Conservation (phyloP, 2,888 invertebrate species). For the Eucriotettix oculatus region DNA sequence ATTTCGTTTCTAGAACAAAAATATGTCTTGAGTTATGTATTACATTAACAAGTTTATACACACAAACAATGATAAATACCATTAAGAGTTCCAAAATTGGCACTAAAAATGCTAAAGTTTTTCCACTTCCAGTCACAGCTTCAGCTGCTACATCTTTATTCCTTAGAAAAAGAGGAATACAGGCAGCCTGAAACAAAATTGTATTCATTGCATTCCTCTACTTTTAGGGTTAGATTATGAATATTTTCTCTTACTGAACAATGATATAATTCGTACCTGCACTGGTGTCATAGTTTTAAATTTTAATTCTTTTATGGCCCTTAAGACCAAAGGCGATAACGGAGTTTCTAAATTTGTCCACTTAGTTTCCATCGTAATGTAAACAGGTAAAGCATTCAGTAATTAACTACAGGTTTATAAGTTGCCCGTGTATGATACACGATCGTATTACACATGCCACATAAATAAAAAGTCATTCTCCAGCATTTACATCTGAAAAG, state of each 20-base stretch:
- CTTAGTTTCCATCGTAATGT: constrained; percentile 44
- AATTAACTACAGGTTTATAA: no score
- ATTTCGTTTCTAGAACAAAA: constrained; percentile 32
- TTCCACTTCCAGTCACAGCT: constrained; percentile 97
- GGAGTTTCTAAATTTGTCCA: constrained; percentile 31
- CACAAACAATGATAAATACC: constrained; percentile 16
- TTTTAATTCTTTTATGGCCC: constrained; percentile 31
- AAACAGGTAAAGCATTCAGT: no score
- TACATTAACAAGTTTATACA: neutral
- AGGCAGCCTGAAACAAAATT: constrained; percentile 44
- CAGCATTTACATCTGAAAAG: no score
- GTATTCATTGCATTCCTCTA: neutral
- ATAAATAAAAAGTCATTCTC: no score
- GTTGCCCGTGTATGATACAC: no score
- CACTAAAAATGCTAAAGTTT: constrained; percentile 89
- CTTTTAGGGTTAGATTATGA: neutral
- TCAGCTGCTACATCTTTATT: constrained; percentile 96
- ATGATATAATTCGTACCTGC: constrained; percentile 25
- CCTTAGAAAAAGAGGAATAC: constrained; percentile 71
- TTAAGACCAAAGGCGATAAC: constrained; percentile 27
- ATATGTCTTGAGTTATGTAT: neutral
- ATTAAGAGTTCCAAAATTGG: constrained; percentile 75
- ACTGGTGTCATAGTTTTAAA: constrained; percentile 43
- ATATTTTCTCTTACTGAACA: neutral
- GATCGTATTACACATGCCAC: no score